Evolutionary conservation across 1,140 invertebrate species (phyloP), one percentile per base, ranked within the genome.

Genomic region (Drosophila tropicalis): DNA sequence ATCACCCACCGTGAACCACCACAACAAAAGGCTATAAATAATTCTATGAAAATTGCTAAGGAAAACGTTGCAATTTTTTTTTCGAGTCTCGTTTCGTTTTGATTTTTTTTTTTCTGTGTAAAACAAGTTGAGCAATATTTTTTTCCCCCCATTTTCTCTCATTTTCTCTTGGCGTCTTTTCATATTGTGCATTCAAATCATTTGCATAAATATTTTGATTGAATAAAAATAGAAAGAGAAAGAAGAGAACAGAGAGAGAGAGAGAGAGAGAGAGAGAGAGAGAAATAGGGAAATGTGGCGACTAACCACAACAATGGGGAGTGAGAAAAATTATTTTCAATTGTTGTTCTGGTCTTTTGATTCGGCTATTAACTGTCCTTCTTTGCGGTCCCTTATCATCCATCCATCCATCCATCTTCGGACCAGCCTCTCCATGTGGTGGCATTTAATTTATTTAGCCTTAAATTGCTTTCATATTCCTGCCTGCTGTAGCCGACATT

Each of bases 11-110:
- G 15, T 47, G 41, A 57, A 47, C 44, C 44, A 17, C 44, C 44
- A 73, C 71, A 57, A 51, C 47, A 62, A 61, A 72, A 29, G 56
- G 60, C 77, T 66, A 85, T 78, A 81, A 85, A 86, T 79, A 86
- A 85, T 81, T 62, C 69, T 68, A 58, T 67, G 63, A 77, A 76
- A 67, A 58, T 72, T 58, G 70, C 40, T 60, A 29, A 76, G 70
- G 56, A 58, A 71, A 81, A 76, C 70, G 58, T 66, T 68, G 67
- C 78, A 34, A n/a, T n/a, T 51, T 39, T 55, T 15, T 29, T 62
- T 25, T 13, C 36, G 71, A 22, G 68, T 61, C 64, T 47, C 32
- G 29, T 67, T 40, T 66, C 56, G 63, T 60, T 64, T 65, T 66
- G 34, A 58, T 65, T 62, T 57, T 40, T 55, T 65, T 25, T 22